phyloP scores from a whole-genome alignment of 2,888 invertebrate species.

The Eumerus sabulonum region DNA sequence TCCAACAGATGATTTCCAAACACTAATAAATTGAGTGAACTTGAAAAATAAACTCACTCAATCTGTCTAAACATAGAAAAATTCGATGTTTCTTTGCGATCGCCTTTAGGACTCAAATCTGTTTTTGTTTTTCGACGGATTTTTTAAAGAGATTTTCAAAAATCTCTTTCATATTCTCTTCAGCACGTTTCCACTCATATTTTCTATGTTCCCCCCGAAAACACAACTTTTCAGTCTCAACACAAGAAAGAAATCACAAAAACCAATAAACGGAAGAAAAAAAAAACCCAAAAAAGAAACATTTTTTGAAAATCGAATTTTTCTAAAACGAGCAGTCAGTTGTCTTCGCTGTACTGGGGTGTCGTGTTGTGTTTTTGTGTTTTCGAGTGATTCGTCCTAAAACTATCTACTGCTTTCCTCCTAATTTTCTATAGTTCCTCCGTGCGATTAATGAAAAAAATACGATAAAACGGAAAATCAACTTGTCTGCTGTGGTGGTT shows the following conservation, averaged over 20 bases:
- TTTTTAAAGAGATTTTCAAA: constrained; percentile 20
- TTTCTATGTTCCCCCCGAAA: constrained; percentile 36
- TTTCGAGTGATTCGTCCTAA: constrained; percentile 26
- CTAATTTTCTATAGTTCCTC: background rate
- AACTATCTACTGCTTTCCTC: background rate
- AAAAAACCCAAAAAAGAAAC: too few species aligned
- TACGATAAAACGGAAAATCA: constrained; percentile 10
- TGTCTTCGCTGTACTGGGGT: constrained; percentile 59
- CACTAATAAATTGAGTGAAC: background rate
- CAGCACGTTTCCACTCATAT: constrained; percentile 43
- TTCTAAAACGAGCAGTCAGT: constrained; percentile 61
- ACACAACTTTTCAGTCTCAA: constrained; percentile 5
- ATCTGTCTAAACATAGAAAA: constrained; percentile 16
- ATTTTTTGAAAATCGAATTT: constrained; percentile 31
- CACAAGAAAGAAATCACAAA: background rate
- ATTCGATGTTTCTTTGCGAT: constrained; percentile 12
- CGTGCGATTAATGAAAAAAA: constrained; percentile 1
- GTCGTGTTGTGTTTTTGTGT: constrained; percentile 58
- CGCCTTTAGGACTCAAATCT: background rate
- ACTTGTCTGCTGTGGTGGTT: constrained; percentile 10
- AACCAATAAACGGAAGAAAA: constrained; percentile 14
- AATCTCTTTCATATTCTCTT: constrained; percentile 20
- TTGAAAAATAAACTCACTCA: constrained; percentile 25
- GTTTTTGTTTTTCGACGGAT: too few species aligned
- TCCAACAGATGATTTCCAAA: too few species aligned